Evolutionary conservation across 2,113 vertebrate species (phyloP).

Genomic region (Calidris pugnax): DNA sequence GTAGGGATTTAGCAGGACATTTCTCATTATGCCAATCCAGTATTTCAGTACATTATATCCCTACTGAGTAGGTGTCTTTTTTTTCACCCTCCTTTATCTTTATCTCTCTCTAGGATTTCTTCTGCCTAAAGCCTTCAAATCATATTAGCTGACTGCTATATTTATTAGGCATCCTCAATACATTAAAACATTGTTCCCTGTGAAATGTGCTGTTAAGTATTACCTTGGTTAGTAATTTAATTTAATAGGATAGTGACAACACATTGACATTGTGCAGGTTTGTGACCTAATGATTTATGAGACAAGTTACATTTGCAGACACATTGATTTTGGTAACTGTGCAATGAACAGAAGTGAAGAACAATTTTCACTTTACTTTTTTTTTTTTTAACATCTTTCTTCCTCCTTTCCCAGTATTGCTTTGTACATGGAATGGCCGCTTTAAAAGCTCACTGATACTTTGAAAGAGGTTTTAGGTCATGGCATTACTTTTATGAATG

Average conservation of each 20-base stretch:
- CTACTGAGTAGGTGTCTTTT: neutral
- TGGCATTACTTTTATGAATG: neutral
- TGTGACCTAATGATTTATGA: slow-evolving; percentile 68
- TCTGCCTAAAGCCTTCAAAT: slow-evolving; percentile 4
- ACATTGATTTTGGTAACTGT: slow-evolving; percentile 52
- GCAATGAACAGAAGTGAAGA: neutral
- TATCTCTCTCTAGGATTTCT: neutral
- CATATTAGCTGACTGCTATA: neutral
- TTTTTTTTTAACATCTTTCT: neutral
- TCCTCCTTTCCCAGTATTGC: neutral
- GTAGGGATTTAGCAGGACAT: neutral
- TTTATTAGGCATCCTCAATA: slow-evolving; percentile 27
- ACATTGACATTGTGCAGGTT: slow-evolving; percentile 55
- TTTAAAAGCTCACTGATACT: neutral
- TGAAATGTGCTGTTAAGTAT: slow-evolving; percentile 51
- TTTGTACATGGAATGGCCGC: neutral
- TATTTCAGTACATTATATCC: neutral
- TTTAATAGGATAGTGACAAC: slow-evolving; percentile 36
- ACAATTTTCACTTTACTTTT: neutral
- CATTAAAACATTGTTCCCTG: slow-evolving; percentile 39
- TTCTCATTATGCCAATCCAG: neutral
- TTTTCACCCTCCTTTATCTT: neutral
- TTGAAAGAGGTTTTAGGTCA: neutral
- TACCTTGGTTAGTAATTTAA: slow-evolving; percentile 58
- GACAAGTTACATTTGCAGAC: slow-evolving; percentile 51